Conservation (phyloP, 2,113 vertebrate species). For the Terrapene triunguis region DNA sequence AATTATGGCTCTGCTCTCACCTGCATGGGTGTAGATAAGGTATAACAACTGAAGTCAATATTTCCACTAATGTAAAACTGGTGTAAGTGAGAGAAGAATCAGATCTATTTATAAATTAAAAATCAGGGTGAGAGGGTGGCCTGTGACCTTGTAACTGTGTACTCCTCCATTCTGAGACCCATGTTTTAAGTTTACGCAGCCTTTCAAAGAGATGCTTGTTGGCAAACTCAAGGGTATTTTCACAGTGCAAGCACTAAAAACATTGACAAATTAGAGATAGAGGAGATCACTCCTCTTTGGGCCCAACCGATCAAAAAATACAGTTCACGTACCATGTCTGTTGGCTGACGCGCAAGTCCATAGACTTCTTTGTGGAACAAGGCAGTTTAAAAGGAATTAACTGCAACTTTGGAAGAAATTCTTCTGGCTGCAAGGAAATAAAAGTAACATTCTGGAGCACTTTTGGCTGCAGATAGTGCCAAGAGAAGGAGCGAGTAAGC, state of each 20-base stretch:
- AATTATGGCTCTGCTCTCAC: not conserved
- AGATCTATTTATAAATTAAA: not conserved
- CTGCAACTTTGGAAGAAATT: not conserved
- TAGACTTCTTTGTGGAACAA: not conserved
- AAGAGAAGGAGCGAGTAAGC: constrained; percentile 5
- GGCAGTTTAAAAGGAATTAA: not conserved
- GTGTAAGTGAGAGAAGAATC: not conserved
- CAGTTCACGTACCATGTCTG: not conserved
- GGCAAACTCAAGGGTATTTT: constrained; percentile 16
- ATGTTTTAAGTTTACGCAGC: not conserved
- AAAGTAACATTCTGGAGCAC: not conserved
- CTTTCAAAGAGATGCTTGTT: constrained; percentile 28
- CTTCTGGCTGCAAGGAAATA: not conserved
- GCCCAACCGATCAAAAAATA: not conserved
- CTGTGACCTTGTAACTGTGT: not conserved
- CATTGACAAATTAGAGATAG: not conserved
- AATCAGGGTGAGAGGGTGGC: not conserved
- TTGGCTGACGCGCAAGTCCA: not conserved
- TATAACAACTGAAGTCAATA: not conserved
- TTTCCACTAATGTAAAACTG: not conserved
- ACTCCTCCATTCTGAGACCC: not conserved
- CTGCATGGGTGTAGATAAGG: not conserved
- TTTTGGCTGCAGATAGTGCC: not conserved
- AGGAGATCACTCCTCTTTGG: not conserved
- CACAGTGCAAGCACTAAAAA: not conserved